These are phyloP conservation scores for Ameiurus melas DNA, from an alignment of 2,113 vertebrate species.

Conservation along the genomic window DNA sequence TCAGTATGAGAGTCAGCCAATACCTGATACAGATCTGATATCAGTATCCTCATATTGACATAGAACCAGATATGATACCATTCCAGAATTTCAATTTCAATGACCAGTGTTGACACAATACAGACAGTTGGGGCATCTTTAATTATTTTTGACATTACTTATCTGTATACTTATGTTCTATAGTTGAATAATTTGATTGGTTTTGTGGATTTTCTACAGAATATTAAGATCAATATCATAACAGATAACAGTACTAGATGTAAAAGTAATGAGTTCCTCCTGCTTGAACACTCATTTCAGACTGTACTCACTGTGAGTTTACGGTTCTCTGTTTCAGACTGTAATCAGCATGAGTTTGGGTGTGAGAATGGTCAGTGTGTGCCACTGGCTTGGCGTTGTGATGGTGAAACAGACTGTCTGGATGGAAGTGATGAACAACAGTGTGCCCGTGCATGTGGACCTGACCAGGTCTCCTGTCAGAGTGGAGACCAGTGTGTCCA, in stretches of 20 bases:
- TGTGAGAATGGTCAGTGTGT: constrained; percentile 78
- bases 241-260: neutral
- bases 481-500: constrained; percentile 74
- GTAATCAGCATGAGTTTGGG: constrained; percentile 74
- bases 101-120: neutral
- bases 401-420: constrained; percentile 82
- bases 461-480: constrained; percentile 67
- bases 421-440: constrained; percentile 79
- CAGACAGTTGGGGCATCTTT: neutral
- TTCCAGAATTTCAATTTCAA: neutral
- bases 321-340: constrained; percentile 51
- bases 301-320: neutral
- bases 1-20: neutral
- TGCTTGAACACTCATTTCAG: neutral
- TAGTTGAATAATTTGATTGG: neutral
- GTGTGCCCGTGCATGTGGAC: constrained; percentile 64
- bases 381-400: constrained; percentile 84
- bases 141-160: neutral
- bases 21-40: neutral
- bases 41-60: neutral
- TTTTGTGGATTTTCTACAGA: neutral
- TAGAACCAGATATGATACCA: neutral
- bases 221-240: neutral
- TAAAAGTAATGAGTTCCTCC: neutral
- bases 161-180: neutral